These are phyloP conservation scores for Ernsta delagoae DNA, from an alignment of 2,888 invertebrate species.

Conservation along the genomic window DNA sequence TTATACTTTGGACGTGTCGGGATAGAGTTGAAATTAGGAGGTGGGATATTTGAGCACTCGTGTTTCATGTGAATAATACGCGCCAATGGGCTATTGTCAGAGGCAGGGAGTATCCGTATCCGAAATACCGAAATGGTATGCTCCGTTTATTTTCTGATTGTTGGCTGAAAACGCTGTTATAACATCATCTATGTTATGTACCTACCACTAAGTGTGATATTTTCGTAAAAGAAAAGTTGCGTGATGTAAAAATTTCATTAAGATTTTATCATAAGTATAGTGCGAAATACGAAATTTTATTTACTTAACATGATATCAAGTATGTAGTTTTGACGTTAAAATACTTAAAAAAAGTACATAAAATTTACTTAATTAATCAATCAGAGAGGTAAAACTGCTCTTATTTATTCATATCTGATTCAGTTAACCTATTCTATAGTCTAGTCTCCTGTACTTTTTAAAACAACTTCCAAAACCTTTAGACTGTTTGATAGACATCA, in stretches of 20 bases:
- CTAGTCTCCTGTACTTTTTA: too few species aligned
- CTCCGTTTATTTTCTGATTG: constrained; percentile 3
- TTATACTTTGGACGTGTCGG: neutral
- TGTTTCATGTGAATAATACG: constrained; percentile 3
- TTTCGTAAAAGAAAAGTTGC: neutral
- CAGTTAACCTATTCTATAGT: too few species aligned
- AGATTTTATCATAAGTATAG: too few species aligned
- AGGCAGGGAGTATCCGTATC: constrained; percentile 3
- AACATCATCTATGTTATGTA: neutral
- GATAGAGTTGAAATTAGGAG: neutral
- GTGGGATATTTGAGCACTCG: neutral
- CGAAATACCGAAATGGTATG: neutral
- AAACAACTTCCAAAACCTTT: too few species aligned
- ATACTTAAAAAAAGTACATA: too few species aligned
- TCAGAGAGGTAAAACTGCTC: too few species aligned
- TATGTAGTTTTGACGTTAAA: too few species aligned
- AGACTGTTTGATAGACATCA: too few species aligned
- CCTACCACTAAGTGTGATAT: neutral
- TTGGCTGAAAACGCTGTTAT: neutral
- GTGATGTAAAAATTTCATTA: neutral
- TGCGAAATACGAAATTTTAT: too few species aligned
- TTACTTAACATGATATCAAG: too few species aligned
- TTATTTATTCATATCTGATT: too few species aligned
- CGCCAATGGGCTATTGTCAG: constrained; percentile 2
- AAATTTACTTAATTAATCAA: too few species aligned